Conservation (phyloP, 2,888 invertebrate species). For the Leucophenga montana region DNA sequence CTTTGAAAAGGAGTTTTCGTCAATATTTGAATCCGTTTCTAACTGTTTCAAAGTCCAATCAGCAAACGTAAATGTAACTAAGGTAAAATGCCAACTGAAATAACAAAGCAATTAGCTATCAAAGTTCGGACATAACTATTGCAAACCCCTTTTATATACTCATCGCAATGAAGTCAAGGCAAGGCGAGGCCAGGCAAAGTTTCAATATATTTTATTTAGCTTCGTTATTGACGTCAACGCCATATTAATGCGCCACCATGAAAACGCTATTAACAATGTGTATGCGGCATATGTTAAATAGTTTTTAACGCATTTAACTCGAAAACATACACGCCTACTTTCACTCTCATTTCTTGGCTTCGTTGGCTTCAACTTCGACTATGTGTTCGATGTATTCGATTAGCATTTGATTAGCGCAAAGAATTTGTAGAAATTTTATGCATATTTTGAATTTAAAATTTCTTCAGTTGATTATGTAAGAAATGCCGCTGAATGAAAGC, state of each 20-base stretch:
- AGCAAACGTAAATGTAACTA: too few species aligned
- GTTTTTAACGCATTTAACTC: conserved; percentile 10
- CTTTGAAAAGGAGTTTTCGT: too few species aligned
- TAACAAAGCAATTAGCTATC: too few species aligned
- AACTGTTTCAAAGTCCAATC: too few species aligned
- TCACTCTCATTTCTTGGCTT: conserved; percentile 16
- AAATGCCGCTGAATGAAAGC: background rate
- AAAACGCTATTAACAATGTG: background rate
- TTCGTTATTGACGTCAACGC: conserved; percentile 12
- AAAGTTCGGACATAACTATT: too few species aligned
- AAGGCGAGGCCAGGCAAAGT: conserved; percentile 2
- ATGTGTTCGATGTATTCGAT: background rate
- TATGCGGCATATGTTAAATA: conserved; percentile 11
- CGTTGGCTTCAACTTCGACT: background rate
- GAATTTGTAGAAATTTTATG: background rate
- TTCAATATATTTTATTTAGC: background rate
- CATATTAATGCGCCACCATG: background rate
- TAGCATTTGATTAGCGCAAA: conserved; percentile 1
- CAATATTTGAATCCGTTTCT: too few species aligned
- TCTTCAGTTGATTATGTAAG: too few species aligned
- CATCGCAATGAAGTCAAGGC: background rate
- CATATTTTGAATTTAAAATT: background rate
- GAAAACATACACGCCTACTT: background rate
- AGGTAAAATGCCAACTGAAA: too few species aligned
- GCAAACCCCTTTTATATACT: too few species aligned